Evolutionary conservation across 2,113 vertebrate genomes (phyloP).

Genomic region (Prolemur simus): DNA sequence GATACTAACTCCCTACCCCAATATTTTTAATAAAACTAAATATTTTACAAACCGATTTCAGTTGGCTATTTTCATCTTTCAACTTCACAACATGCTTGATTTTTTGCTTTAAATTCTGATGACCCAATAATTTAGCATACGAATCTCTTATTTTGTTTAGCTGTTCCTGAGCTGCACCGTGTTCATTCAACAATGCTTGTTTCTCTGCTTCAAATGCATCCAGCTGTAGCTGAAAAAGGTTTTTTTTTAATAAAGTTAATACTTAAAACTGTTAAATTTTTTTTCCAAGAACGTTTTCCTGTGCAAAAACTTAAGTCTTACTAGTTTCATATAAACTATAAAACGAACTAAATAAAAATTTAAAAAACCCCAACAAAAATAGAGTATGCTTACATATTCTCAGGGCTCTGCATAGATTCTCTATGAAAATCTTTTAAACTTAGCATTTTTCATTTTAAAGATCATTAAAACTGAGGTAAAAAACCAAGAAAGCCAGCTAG

Average conservation of each 20-base stretch:
- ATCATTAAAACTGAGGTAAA: background rate
- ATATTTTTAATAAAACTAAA: background rate
- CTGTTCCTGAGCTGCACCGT: constrained; percentile 92
- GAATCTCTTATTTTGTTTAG: constrained; percentile 92
- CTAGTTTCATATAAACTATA: background rate
- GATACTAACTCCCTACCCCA: background rate
- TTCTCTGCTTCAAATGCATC: constrained; percentile 93
- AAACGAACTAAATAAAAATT: background rate
- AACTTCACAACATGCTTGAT: constrained; percentile 97
- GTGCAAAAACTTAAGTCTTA: background rate
- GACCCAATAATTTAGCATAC: constrained; percentile 93
- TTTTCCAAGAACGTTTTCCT: no score
- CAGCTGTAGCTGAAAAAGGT: constrained; percentile 89
- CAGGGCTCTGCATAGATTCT: background rate
- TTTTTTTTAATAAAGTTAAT: background rate
- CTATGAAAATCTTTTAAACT: background rate
- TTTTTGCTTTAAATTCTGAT: constrained; percentile 98
- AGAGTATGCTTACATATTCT: background rate
- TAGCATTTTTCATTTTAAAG: constrained; percentile 11
- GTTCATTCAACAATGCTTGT: constrained; percentile 89
- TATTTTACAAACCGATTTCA: constrained; percentile 90
- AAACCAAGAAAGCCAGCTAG: background rate
- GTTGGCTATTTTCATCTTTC: constrained; percentile 92
- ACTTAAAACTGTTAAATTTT: background rate
- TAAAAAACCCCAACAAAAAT: background rate